phyloP scores from a whole-genome alignment of 2,888 invertebrate genomes.

The Zygaena filipendulae region DNA sequence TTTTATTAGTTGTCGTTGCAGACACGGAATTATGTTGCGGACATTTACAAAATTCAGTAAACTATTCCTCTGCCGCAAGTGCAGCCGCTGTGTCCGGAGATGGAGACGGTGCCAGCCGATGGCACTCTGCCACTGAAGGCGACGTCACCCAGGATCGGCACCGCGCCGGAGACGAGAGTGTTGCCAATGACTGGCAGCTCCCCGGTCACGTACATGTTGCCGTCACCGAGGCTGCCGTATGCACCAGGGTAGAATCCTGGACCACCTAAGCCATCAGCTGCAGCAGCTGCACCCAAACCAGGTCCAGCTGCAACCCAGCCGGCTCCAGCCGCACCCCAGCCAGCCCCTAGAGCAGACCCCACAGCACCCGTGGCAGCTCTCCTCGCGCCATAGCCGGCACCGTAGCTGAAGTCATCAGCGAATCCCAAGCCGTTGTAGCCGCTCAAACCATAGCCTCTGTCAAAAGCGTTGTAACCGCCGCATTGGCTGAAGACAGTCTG shows the following conservation, averaged over 20 bases:
- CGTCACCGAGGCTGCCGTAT: too few species aligned
- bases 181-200: too few species aligned
- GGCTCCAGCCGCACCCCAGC: slow-evolving; percentile 16
- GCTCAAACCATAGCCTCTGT: not conserved
- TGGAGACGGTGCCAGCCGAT: slow-evolving; percentile 23
- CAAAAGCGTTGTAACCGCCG: not conserved
- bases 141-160: slow-evolving; percentile 26
- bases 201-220: too few species aligned
- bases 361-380: slow-evolving; percentile 16
- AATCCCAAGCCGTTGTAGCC: not conserved
- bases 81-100: slow-evolving; percentile 22
- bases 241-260: too few species aligned
- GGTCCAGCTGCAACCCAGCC: too few species aligned
- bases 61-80: too few species aligned
- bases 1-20: not conserved
- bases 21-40: too few species aligned
- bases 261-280: slow-evolving; percentile 19
- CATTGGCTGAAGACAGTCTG: slow-evolving; percentile 16
- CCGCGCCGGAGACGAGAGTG: slow-evolving; percentile 23
- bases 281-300: too few species aligned
- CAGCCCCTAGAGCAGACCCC: slow-evolving; percentile 9
- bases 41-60: too few species aligned
- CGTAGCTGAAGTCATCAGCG: slow-evolving; percentile 21
- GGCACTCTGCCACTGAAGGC: slow-evolving; percentile 24
- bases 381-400: too few species aligned